phyloP scores from a whole-genome alignment of 2,888 invertebrate species.

The Bursaphelenchus okinawaensis region DNA sequence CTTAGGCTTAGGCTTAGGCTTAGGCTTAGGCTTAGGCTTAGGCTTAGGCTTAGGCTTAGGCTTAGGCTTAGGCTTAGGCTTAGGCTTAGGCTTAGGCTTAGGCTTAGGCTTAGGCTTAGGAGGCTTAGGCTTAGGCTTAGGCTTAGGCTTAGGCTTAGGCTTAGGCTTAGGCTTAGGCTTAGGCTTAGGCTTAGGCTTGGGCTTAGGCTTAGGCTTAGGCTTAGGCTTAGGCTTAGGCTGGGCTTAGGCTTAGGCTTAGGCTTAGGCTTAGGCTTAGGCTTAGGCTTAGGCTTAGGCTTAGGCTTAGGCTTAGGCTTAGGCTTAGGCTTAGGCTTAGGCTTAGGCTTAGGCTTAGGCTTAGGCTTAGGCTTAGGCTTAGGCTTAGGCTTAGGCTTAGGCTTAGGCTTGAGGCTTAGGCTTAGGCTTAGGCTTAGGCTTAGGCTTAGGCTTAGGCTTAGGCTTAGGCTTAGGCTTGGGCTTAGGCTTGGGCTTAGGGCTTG shows the following conservation, averaged over 20 bases:
- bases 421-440: no score
- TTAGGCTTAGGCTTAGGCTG: constrained; percentile 27
- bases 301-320: constrained; percentile 26
- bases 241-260: constrained; percentile 21
- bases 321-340: constrained; percentile 19
- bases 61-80: constrained; percentile 26
- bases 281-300: background rate
- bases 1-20: constrained; percentile 21
- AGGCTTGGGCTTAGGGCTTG: constrained; percentile 16
- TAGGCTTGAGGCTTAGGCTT: constrained; percentile 24
- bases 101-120: constrained; percentile 5
- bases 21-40: constrained; percentile 23
- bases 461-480: background rate
- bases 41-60: no score
- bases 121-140: constrained; percentile 25
- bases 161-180: constrained; percentile 28
- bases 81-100: constrained; percentile 7
- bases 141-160: constrained; percentile 20
- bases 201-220: constrained; percentile 23
- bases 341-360: constrained; percentile 28
- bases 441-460: constrained; percentile 26
- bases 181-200: constrained; percentile 18
- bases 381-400: constrained; percentile 26
- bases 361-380: constrained; percentile 16
- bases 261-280: constrained; percentile 23